Conservation (phyloP, 2,888 invertebrate species). For the Caradrina kadenii region DNA sequence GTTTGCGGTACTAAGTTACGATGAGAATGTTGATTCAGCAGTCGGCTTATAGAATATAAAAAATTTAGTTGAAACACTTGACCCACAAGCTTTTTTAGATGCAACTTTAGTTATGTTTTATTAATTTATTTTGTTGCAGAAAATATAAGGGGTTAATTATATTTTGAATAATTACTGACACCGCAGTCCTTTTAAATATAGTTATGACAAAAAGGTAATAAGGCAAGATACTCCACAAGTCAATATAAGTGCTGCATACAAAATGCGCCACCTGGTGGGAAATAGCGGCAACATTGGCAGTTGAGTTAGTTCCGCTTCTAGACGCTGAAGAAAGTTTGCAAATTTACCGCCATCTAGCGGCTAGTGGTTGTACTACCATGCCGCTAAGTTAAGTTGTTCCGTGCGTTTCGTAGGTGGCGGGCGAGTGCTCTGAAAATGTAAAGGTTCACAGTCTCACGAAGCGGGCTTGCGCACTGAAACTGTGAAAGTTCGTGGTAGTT, state of each 20-base stretch:
- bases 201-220: not conserved
- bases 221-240: constrained; percentile 62
- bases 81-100: no score
- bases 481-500: constrained; percentile 5
- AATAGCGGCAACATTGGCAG: constrained; percentile 51
- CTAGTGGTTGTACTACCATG: not conserved
- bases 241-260: constrained; percentile 74
- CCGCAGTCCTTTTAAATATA: constrained; percentile 11
- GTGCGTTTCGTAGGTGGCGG: constrained; percentile 10
- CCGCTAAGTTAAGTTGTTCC: not conserved
- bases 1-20: no score
- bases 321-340: no score
- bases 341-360: constrained; percentile 38
- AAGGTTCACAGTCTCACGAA: not conserved
- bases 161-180: constrained; percentile 65
- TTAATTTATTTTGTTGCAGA: no score
- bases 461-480: constrained; percentile 1
- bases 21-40: no score
- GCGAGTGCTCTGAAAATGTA: not conserved
- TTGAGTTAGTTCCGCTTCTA: not conserved
- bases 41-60: no score
- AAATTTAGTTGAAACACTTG: no score
- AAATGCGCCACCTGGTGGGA: constrained; percentile 63
- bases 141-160: not conserved
- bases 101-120: no score